Conservation (phyloP, 64 coral and sea anemone genomes). For the Montipora foliosa region DNA sequence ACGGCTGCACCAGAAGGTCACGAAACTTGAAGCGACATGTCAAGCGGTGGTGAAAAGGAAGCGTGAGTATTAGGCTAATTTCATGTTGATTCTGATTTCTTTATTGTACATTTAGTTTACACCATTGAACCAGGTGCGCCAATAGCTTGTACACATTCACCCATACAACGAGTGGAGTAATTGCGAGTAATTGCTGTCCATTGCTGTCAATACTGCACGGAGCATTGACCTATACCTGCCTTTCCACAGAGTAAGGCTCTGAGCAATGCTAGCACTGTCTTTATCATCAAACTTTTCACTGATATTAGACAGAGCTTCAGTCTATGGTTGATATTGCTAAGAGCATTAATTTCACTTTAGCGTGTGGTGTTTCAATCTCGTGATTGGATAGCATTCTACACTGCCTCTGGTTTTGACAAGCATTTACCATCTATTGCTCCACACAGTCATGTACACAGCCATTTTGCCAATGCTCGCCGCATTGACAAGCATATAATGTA, state of each 20-base stretch:
- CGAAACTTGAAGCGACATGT: slow-evolving; percentile 37
- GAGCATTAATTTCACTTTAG: slow-evolving; percentile 16
- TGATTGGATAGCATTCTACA: background rate
- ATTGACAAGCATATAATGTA: slow-evolving; percentile 8
- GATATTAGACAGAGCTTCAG: background rate
- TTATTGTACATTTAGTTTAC: no score
- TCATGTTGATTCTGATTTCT: background rate
- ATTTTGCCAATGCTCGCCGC: slow-evolving; percentile 12
- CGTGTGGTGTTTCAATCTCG: slow-evolving; percentile 5
- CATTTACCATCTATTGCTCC: slow-evolving; percentile 43
- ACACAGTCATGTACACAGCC: slow-evolving; percentile 26
- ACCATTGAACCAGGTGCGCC: no score
- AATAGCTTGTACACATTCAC: background rate
- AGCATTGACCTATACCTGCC: background rate
- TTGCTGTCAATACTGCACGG: slow-evolving; percentile 18
- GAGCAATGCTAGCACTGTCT: background rate
- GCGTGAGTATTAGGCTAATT: background rate
- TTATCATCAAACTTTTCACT: no score
- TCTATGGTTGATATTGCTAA: slow-evolving; percentile 2
- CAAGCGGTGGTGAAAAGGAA: slow-evolving; percentile 13
- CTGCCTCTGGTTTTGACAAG: slow-evolving; percentile 10
- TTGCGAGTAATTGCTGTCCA: slow-evolving; percentile 28
- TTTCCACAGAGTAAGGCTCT: slow-evolving; percentile 9
- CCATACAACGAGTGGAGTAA: background rate
- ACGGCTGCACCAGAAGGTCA: slow-evolving; percentile 30